Conservation (phyloP, 2,888 invertebrate species). For the Homarus gammarus region DNA sequence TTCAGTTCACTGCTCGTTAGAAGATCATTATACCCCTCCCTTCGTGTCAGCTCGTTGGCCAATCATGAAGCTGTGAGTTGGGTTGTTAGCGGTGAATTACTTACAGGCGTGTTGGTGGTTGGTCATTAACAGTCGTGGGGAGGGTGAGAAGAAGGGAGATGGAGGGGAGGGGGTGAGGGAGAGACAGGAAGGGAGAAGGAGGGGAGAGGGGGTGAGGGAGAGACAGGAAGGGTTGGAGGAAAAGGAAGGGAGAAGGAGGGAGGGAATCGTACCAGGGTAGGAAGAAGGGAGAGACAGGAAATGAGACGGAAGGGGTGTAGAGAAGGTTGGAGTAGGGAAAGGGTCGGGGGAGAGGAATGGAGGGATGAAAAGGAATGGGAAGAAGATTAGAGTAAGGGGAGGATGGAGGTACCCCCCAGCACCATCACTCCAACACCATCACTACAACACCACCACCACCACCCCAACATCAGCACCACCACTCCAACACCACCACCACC, state of each 20-base stretch:
- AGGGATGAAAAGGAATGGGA: neutral
- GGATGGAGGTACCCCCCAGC: neutral
- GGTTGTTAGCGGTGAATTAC: slow-evolving; percentile 33
- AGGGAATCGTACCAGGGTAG: neutral
- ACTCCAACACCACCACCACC: no score
- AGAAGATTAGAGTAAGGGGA: neutral
- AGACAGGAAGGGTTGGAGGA: neutral
- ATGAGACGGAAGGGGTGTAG: neutral
- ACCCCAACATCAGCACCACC: no score
- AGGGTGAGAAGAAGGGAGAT: neutral
- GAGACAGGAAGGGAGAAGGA: neutral
- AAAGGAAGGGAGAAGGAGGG: neutral
- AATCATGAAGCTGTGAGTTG: slow-evolving; percentile 41
- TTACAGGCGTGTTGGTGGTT: neutral
- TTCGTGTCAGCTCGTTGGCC: neutral
- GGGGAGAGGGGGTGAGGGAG: neutral
- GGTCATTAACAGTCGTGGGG: neutral
- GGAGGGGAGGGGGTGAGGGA: neutral
- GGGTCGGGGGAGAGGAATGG: neutral
- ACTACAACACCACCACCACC: no score
- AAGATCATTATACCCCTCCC: neutral
- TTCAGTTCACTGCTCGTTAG: slow-evolving; percentile 8
- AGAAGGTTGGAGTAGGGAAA: neutral
- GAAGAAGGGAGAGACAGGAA: neutral
- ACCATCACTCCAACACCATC: no score